Conservation (phyloP, 1,140 invertebrate species). For the Polypedilum pembai region DNA sequence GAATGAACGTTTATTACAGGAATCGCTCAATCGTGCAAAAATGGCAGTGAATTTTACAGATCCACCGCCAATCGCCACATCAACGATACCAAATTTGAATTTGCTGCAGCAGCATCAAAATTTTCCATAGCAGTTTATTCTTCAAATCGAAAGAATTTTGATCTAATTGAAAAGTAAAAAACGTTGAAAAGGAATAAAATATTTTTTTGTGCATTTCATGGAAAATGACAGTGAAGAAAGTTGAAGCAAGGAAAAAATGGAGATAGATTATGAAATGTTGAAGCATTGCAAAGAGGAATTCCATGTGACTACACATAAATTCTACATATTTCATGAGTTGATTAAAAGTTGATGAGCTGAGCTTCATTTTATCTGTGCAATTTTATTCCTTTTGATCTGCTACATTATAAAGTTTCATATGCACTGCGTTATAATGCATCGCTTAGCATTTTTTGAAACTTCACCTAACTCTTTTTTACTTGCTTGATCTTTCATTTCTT, state of each 20-base stretch:
- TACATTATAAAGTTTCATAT: too few species aligned
- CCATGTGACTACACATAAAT: neutral
- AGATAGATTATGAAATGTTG: neutral
- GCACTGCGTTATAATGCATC: too few species aligned
- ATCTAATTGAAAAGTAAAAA: slow-evolving; percentile 10
- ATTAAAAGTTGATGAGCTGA: too few species aligned
- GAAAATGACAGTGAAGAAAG: neutral
- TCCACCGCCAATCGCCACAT: slow-evolving; percentile 23
- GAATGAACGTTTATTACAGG: slow-evolving; percentile 41
- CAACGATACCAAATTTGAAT: neutral
- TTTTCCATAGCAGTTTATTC: slow-evolving; percentile 25
- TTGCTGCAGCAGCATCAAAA: neutral
- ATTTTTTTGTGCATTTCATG: neutral
- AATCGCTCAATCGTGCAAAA: slow-evolving; percentile 39
- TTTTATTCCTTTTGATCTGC: too few species aligned
- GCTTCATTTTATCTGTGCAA: too few species aligned
- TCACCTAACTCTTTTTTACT: neutral
- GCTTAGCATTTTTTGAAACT: neutral
- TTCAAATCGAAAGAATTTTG: neutral
- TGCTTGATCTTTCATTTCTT: neutral
- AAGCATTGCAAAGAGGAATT: neutral
- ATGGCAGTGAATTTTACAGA: slow-evolving; percentile 40
- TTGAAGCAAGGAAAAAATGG: neutral
- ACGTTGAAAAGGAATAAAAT: neutral
- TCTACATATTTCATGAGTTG: neutral